These are phyloP conservation scores for Nasonia oneida DNA, from an alignment of 2,888 invertebrate species.

Conservation along the genomic window DNA sequence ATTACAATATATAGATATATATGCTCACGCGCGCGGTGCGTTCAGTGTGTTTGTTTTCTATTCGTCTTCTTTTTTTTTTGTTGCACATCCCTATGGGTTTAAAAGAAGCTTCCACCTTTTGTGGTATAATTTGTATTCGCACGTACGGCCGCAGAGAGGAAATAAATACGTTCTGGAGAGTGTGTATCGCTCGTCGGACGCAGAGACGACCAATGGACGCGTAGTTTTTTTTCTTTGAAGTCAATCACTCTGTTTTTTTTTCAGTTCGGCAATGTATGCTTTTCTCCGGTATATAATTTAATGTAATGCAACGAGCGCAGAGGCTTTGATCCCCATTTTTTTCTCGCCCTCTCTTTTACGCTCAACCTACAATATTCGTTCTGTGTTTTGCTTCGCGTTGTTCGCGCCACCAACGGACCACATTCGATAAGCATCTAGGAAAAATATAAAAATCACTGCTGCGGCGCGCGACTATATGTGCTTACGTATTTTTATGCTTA, in stretches of 20 bases:
- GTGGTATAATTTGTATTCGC: slow-evolving; percentile 23
- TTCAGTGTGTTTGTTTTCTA: slow-evolving; percentile 39
- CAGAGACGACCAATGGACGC: not conserved
- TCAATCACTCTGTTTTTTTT: not conserved
- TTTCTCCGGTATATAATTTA: not conserved
- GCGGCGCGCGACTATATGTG: slow-evolving; percentile 48
- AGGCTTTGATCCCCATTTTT: slow-evolving; percentile 13
- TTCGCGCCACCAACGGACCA: slow-evolving; percentile 62
- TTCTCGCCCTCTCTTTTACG: not conserved
- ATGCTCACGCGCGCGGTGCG: slow-evolving; percentile 33
- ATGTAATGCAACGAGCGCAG: slow-evolving; percentile 11
- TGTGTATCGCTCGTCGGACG: not conserved
- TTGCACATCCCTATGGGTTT: not conserved
- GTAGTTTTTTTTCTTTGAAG: not conserved
- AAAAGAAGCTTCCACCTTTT: slow-evolving; percentile 8
- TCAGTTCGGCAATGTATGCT: not conserved
- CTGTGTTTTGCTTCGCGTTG: slow-evolving; percentile 19
- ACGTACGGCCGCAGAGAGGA: not conserved
- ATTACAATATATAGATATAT: slow-evolving; percentile 61
- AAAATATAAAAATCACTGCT: slow-evolving; percentile 65
- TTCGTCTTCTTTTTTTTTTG: slow-evolving; percentile 9
- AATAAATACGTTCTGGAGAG: slow-evolving; percentile 10
- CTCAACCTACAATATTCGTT: slow-evolving; percentile 10
- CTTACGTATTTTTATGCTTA: not conserved
- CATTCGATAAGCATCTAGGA: slow-evolving; percentile 65